Percentiles rank a stretch among this genome's conserved stretches.
Evolutionary conservation across 2,797 vertebrate genomes (phyloP).

Genomic region (Geotrypetes seraphini): DNA sequence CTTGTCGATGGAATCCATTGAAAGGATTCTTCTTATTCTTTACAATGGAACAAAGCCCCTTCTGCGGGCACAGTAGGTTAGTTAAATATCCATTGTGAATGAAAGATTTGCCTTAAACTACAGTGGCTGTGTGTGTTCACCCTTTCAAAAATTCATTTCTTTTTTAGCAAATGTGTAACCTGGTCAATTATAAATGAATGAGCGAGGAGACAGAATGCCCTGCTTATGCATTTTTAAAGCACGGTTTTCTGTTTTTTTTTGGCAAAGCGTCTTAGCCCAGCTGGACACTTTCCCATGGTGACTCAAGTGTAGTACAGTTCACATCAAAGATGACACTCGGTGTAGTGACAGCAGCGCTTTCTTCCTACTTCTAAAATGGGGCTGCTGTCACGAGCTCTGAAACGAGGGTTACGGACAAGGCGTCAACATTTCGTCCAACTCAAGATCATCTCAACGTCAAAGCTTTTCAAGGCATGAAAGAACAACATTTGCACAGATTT

Average conservation of each 20-base stretch:
- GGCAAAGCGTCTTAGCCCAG: constrained; percentile 25
- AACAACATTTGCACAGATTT: too few relatives aligned
- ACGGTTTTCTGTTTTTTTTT: constrained; percentile 33
- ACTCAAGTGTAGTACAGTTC: too few relatives aligned
- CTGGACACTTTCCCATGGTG: constrained; percentile 9
- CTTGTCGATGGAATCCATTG: neutral
- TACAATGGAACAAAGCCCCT: neutral
- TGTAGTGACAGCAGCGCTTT: too few relatives aligned
- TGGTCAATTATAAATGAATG: constrained; percentile 46
- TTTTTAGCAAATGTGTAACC: constrained; percentile 24
- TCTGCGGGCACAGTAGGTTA: constrained; percentile 5
- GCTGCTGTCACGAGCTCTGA: too few relatives aligned
- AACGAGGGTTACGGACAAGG: too few relatives aligned
- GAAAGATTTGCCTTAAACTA: constrained; percentile 40
- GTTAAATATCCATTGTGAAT: constrained; percentile 24
- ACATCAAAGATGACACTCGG: too few relatives aligned
- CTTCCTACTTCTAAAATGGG: too few relatives aligned
- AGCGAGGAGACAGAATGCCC: constrained; percentile 19
- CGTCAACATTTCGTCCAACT: too few relatives aligned
- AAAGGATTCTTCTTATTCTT: neutral
- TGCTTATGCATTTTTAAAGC: constrained; percentile 47
- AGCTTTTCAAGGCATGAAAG: too few relatives aligned
- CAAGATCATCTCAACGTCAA: too few relatives aligned
- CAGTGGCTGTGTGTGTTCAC: constrained; percentile 13
- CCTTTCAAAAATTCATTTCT: constrained; percentile 33